phyloP scores from a whole-genome alignment of 2,797 vertebrate species.

The Cynopterus sphinx region DNA sequence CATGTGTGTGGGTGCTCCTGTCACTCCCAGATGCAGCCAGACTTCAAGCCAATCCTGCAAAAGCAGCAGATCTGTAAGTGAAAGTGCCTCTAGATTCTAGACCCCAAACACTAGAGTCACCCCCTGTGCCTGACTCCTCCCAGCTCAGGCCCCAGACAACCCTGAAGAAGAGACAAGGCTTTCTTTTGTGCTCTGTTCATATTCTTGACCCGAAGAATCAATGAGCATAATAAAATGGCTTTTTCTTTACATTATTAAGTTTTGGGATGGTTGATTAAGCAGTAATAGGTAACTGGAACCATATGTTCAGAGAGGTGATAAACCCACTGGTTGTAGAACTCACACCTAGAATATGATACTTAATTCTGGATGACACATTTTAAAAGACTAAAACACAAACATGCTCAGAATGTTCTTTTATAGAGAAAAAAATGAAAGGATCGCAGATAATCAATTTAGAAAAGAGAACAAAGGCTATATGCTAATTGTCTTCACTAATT shows the following conservation, averaged over 20 bases:
- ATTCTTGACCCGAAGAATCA: constrained; percentile 1
- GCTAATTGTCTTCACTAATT: not conserved
- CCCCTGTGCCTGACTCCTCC: not conserved
- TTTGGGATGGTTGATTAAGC: not conserved
- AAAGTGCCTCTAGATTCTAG: not conserved
- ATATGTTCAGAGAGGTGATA: not conserved
- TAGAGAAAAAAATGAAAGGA: not conserved
- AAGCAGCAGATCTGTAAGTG: not conserved
- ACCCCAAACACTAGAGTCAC: not conserved
- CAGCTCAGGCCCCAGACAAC: not conserved
- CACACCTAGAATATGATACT: not conserved
- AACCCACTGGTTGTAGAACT: not conserved
- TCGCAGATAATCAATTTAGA: not conserved
- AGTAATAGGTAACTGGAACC: not conserved
- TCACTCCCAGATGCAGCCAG: not conserved
- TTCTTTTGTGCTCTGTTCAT: not conserved
- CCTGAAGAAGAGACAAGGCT: not conserved
- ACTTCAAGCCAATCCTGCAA: not conserved
- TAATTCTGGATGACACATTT: constrained; percentile 7
- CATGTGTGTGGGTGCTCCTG: not conserved
- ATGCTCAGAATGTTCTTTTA: constrained; percentile 1
- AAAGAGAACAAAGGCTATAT: constrained; percentile 1
- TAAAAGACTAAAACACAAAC: constrained; percentile 24
- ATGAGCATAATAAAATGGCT: not conserved
- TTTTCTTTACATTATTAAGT: not conserved